Base-by-base conservation (phyloP, 2,888 invertebrate genomes). In the Leptogaster cylindrica region DNA sequence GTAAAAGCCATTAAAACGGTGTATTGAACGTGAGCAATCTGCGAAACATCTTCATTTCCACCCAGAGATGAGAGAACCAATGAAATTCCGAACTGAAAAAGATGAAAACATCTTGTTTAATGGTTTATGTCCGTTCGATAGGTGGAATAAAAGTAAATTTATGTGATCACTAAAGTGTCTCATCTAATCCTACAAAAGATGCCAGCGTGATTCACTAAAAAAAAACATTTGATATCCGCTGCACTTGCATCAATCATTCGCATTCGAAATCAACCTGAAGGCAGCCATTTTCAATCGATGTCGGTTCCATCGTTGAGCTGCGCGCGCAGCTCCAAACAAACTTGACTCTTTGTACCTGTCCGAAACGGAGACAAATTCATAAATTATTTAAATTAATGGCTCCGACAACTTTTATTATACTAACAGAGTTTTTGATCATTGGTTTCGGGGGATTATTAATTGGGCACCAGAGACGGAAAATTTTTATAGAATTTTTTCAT, bases 311-410 rank as follows among this genome's bases (percentile, higher is more conserved):
- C 14, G 14, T 18, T 5, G 18, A n/a, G 39, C 10, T 7, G n/a
- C n/a, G n/a, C n/a, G n/a, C n/a, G n/a, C n/a, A 41, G 14, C 16
- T n/a, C 3, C 1, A 7, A 14, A 14, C n/a, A 16, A 16, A n/a
- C 16, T 14, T 14, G 14, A 6, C 12, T 41, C 14, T 41, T 41
- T 41, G 41, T 41, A 41, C 16, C 41, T 41, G 41, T 41, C 41
- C 10, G 16, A 41, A 41, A 18, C 16, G 18, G n/a, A 41, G 41
- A 41, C 41, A 41, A 41, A 41, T 41, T 41, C 41, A 41, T 41
- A 41, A 41, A 41, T 41, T 41, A 41, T 41, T 41, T 41, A 41
- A 41, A 41, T 41, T 41, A 41, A 41, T 41, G 16, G 16, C 41
- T 18, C 41, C 41, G 16, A 41, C 41, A 41, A 18, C 14, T 41